phyloP scores from a whole-genome alignment of 2,888 invertebrate species.

The Corythucha ciliata region DNA sequence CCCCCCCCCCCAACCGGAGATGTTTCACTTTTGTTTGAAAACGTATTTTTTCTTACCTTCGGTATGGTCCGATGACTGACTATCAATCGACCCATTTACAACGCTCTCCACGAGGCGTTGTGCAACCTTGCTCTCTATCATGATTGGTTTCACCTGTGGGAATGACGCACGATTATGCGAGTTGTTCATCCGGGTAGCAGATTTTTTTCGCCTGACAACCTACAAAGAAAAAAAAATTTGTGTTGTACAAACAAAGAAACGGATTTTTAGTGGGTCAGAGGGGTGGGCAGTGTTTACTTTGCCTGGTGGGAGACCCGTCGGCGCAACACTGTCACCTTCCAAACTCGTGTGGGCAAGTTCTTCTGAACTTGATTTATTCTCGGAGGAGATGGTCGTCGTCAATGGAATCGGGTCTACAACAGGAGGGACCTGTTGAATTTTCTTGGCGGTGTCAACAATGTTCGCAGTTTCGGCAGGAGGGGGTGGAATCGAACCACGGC shows the following conservation, averaged over 20 bases:
- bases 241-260: background rate
- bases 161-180: constrained; percentile 44
- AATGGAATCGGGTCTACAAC: too few species aligned
- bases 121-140: constrained; percentile 45
- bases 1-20: too few species aligned
- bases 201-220: constrained; percentile 26
- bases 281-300: constrained; percentile 45
- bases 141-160: constrained; percentile 51
- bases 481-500: constrained; percentile 13
- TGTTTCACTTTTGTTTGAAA: too few species aligned
- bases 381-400: too few species aligned
- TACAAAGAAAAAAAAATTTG: too few species aligned
- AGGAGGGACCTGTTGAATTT: too few species aligned
- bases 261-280: background rate
- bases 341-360: too few species aligned
- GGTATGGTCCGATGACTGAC: constrained; percentile 39
- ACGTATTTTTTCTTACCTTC: constrained; percentile 19
- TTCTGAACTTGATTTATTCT: too few species aligned
- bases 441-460: too few species aligned
- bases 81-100: constrained; percentile 39
- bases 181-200: constrained; percentile 18
- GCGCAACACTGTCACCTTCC: background rate
- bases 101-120: constrained; percentile 46
- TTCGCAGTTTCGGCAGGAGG: constrained; percentile 6
- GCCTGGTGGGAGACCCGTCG: constrained; percentile 58